Evolutionary conservation across 1,140 invertebrate genomes (phyloP).

Genomic region (Neodiprion fabricii): DNA sequence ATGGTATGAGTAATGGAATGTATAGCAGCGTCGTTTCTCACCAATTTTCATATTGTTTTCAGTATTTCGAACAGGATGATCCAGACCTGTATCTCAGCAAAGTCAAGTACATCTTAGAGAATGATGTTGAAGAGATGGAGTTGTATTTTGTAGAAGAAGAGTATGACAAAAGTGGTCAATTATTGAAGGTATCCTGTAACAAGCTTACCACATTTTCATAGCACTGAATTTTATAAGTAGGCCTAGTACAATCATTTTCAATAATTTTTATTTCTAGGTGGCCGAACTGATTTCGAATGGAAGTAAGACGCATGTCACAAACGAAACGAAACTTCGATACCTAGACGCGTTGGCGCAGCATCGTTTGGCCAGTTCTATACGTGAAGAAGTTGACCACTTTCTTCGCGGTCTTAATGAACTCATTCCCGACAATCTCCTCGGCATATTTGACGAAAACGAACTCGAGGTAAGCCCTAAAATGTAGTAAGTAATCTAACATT

Average conservation of each 20-base stretch:
- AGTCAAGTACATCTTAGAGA: slow-evolving; percentile 91
- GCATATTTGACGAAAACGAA: slow-evolving; percentile 96
- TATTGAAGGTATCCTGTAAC: slow-evolving; percentile 63
- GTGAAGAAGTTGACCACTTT: slow-evolving; percentile 87
- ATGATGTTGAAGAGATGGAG: slow-evolving; percentile 87
- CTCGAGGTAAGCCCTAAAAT: slow-evolving; percentile 75
- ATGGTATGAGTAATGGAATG: slow-evolving; percentile 10
- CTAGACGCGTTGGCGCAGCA: slow-evolving; percentile 90
- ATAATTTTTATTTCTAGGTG: slow-evolving; percentile 33
- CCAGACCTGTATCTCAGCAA: slow-evolving; percentile 91
- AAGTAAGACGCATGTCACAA: slow-evolving; percentile 69
- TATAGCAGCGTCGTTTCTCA: neutral
- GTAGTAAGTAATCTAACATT: neutral
- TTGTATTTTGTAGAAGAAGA: slow-evolving; percentile 89
- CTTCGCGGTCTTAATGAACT: slow-evolving; percentile 88
- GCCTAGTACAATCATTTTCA: neutral
- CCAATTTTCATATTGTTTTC: slow-evolving; percentile 39
- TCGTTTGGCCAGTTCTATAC: slow-evolving; percentile 79
- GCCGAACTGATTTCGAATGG: slow-evolving; percentile 58
- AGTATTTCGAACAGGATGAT: slow-evolving; percentile 96
- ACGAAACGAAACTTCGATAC: slow-evolving; percentile 83
- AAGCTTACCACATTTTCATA: neutral
- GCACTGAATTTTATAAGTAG: neutral
- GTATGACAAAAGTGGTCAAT: slow-evolving; percentile 79
- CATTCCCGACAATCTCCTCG: slow-evolving; percentile 90